phyloP scores from a whole-genome alignment of 2,888 invertebrate genomes.

The Conchocele bisecta region DNA sequence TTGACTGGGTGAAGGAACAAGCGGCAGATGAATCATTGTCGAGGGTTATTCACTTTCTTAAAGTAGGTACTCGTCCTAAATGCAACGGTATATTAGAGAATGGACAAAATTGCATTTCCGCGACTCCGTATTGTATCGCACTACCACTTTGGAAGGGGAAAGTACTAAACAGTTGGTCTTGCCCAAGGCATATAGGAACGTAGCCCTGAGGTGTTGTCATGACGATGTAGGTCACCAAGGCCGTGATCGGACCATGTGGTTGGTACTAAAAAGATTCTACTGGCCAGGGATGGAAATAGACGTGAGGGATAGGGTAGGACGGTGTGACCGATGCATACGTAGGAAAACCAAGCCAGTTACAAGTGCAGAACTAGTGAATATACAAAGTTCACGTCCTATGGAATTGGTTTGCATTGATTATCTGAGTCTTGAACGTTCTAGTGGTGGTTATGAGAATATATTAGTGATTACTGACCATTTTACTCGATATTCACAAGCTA shows the following conservation, averaged over 20 bases:
- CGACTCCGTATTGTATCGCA: not conserved
- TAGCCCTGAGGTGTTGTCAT: not conserved
- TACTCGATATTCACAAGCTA: constrained; percentile 4
- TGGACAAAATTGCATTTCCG: not conserved
- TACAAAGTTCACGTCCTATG: not conserved
- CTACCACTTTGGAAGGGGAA: not conserved
- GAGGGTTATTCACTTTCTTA: not conserved
- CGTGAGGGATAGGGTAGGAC: not conserved
- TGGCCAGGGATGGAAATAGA: constrained; percentile 5
- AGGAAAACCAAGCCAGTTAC: not conserved
- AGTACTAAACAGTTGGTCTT: not conserved
- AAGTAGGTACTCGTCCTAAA: not conserved
- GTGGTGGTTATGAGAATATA: constrained; percentile 2
- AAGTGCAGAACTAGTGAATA: not conserved
- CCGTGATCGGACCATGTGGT: not conserved
- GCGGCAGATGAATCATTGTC: not conserved
- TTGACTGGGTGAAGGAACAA: not conserved
- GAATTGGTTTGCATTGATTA: constrained; percentile 13
- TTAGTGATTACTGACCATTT: constrained; percentile 7
- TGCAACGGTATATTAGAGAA: not conserved
- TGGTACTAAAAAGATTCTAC: not conserved
- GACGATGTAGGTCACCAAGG: constrained; percentile 11
- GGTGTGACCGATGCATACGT: constrained; percentile 6
- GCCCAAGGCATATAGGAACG: not conserved
- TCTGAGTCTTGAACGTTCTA: not conserved